phyloP scores from a whole-genome alignment of 2,113 vertebrate genomes.

The Carollia perspicillata region DNA sequence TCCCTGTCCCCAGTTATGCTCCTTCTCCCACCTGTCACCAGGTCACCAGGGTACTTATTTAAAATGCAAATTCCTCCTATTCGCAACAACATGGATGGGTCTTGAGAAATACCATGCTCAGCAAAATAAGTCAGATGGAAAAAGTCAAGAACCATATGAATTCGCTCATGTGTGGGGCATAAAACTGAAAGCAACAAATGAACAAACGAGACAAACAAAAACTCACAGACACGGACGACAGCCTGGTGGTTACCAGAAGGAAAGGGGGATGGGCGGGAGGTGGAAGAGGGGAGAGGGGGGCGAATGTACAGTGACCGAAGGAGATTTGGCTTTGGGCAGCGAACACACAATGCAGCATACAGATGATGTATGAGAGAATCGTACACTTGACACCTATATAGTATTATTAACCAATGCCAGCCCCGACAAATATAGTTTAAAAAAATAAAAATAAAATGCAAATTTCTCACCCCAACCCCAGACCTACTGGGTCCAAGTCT shows the following conservation, averaged over 20 bases:
- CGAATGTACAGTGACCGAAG: not conserved
- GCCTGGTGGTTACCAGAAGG: not conserved
- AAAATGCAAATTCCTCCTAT: not conserved
- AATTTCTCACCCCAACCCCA: not conserved
- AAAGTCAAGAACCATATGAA: not conserved
- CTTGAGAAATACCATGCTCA: not conserved
- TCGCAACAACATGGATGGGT: not conserved
- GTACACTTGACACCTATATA: not conserved
- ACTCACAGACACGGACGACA: not conserved
- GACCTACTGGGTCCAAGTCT: not conserved
- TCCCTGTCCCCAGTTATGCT: not conserved
- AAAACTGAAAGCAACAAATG: not conserved
- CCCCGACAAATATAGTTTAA: not conserved
- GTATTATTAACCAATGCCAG: not conserved
- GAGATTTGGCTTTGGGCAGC: not conserved
- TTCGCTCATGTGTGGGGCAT: not conserved
- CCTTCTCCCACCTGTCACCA: not conserved
- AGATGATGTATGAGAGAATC: not conserved
- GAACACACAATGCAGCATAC: not conserved
- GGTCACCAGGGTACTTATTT: not conserved
- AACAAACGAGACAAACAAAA: not conserved
- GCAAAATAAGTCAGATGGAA: not conserved
- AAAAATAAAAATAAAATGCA: not conserved
- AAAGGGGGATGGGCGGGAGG: not conserved
- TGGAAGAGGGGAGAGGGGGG: not conserved